These are phyloP conservation scores for Adoxophyes honmai DNA, from an alignment of 1,140 invertebrate genomes.

Conservation along the genomic window DNA sequence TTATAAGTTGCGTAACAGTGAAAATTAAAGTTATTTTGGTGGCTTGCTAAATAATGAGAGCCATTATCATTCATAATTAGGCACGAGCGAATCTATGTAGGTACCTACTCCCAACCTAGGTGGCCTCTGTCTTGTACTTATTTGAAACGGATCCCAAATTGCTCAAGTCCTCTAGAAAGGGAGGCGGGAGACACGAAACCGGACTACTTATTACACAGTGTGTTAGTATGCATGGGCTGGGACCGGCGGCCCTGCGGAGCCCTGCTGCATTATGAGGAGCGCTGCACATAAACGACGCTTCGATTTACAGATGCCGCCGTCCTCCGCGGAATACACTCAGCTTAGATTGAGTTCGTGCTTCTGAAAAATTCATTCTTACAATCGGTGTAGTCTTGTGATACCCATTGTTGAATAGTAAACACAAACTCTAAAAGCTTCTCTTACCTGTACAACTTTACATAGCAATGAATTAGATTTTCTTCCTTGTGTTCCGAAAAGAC, in stretches of 20 bases:
- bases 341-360: constrained; percentile 28
- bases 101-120: too few species aligned
- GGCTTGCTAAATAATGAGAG: too few species aligned
- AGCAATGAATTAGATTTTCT: too few species aligned
- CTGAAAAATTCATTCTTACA: constrained; percentile 11
- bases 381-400: too few species aligned
- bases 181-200: constrained; percentile 44
- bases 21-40: too few species aligned
- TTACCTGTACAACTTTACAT: too few species aligned
- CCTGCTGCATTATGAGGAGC: constrained; percentile 43
- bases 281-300: constrained; percentile 53
- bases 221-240: constrained; percentile 75
- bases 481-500: too few species aligned
- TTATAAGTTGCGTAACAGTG: too few species aligned
- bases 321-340: constrained; percentile 30
- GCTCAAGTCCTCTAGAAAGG: not conserved
- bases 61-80: too few species aligned
- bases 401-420: too few species aligned
- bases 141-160: constrained; percentile 6
- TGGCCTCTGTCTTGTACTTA: not conserved
- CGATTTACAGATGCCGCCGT: constrained; percentile 39
- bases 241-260: constrained; percentile 35
- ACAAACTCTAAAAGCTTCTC: too few species aligned
- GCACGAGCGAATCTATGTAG: too few species aligned
- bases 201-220: constrained; percentile 61